phyloP scores from a whole-genome alignment of 1,140 invertebrate genomes.

The Drosophila seguyi region DNA sequence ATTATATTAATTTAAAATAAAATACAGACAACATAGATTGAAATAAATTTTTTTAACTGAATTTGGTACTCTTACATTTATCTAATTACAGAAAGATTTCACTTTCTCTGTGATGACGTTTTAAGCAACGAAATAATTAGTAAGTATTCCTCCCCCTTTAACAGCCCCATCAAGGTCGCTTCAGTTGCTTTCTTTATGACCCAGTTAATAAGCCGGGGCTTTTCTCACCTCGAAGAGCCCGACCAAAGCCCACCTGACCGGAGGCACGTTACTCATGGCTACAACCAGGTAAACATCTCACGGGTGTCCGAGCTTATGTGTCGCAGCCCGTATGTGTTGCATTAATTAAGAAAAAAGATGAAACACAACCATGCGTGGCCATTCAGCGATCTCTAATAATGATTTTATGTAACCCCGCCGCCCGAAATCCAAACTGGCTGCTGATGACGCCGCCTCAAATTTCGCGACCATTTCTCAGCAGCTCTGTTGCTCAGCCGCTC shows the following conservation, averaged over 20 bases:
- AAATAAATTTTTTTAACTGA: background rate
- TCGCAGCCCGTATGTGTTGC: constrained; percentile 53
- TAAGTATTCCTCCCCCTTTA: background rate
- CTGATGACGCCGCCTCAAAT: constrained; percentile 35
- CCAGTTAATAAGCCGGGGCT: constrained; percentile 42
- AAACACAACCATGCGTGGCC: constrained; percentile 51
- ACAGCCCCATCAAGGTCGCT: constrained; percentile 42
- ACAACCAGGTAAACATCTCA: constrained; percentile 12
- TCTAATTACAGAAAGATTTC: background rate
- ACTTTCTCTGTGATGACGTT: background rate
- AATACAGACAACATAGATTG: background rate
- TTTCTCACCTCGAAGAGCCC: constrained; percentile 36
- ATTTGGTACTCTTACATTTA: no score
- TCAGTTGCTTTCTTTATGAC: constrained; percentile 64
- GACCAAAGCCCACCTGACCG: constrained; percentile 32
- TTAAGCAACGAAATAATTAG: constrained; percentile 3
- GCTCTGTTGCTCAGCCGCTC: constrained; percentile 8
- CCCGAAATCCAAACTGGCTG: constrained; percentile 45
- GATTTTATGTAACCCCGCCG: constrained; percentile 75
- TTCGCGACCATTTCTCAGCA: constrained; percentile 36
- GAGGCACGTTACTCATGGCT: constrained; percentile 65
- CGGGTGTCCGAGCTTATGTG: constrained; percentile 22
- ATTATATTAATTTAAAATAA: constrained; percentile 27
- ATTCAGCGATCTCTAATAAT: constrained; percentile 67
- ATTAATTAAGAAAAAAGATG: constrained; percentile 74